phyloP scores from a whole-genome alignment of 2,113 vertebrate genomes.

The Hyla sarda region DNA sequence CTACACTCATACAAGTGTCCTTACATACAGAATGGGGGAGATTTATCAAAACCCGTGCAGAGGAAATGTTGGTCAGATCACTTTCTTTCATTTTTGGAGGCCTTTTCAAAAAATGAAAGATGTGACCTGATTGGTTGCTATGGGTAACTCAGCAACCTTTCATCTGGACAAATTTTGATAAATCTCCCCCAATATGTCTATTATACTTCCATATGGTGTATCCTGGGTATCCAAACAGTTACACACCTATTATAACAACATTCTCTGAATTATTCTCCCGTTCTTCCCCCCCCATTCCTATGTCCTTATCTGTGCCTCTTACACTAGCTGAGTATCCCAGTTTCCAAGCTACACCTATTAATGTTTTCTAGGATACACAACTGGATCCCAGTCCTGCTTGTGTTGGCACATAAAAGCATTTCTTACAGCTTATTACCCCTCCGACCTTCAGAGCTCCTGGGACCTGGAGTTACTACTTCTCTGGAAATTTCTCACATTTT shows the following conservation, averaged over 20 bases:
- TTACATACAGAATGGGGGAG: no score
- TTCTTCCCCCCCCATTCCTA: no score
- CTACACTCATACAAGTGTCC: no score
- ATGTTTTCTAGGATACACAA: constrained; percentile 46
- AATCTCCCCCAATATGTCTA: not conserved
- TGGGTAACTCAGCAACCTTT: no score
- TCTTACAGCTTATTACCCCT: constrained; percentile 5
- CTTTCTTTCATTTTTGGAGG: no score
- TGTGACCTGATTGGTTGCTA: no score
- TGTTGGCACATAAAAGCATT: constrained; percentile 1
- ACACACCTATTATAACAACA: not conserved
- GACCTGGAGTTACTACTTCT: constrained; percentile 36
- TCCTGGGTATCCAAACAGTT: not conserved
- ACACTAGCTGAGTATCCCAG: not conserved
- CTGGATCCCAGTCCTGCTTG: not conserved
- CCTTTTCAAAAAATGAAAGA: no score
- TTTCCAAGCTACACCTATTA: not conserved
- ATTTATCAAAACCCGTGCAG: no score
- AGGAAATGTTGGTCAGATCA: no score
- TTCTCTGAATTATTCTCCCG: not conserved
- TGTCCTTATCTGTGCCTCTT: not conserved
- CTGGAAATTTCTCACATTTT: constrained; percentile 45
- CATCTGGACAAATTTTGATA: no score
- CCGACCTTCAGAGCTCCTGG: constrained; percentile 10
- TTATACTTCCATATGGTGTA: no score